Base-by-base conservation (phyloP, 2,888 invertebrate species). In the Polylopha cassiicola region DNA sequence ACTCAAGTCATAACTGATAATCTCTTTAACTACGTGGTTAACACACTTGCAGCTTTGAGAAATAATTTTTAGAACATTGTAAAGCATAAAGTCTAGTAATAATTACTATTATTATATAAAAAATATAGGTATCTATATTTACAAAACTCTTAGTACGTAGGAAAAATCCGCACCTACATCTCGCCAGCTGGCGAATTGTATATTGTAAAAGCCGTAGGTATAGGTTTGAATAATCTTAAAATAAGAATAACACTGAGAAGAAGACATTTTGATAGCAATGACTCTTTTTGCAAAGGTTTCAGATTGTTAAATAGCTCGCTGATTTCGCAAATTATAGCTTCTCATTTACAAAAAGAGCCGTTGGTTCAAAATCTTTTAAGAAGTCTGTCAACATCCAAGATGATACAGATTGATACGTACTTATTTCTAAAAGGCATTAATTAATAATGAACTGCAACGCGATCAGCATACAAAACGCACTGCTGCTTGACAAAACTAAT, bases 91-190 rank as follows among this genome's bases (percentile, higher is more conserved):
- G n/a, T 42, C 58, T 59, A 65, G 65, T 65, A 68, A 66, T 74
- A 74, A 67, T 59, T 61, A 65, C 69, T 68, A 66, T 63, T 71
- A 77, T 76, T 73, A 72, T 81, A 82, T 75, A 82, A 82, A 82
- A 41, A 84, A 81, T 80, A 80, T 81, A 79, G 65, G 61, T 60
- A 67, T 77, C 74, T 77, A 80, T 84, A 81, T 82, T 72, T 81
- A 84, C 82, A 84, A 70, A 63, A 72, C 71, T 68, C 63, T 58
- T 63, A 71, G 54, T 70, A 69, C 68, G 67, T 69, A 65, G 65
- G 49, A 58, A 56, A 60, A 61, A 61, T 58, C 55, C 50, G 55
- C 21, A 36, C 30, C 24, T 16, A 21, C 30, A 21, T 41, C 29
- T 41, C 39, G 39, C 41, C 34, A 26, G 30, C 24, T 26, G 34